Conservation (phyloP, 2,888 invertebrate genomes). For the Andrena chrysosceles region DNA sequence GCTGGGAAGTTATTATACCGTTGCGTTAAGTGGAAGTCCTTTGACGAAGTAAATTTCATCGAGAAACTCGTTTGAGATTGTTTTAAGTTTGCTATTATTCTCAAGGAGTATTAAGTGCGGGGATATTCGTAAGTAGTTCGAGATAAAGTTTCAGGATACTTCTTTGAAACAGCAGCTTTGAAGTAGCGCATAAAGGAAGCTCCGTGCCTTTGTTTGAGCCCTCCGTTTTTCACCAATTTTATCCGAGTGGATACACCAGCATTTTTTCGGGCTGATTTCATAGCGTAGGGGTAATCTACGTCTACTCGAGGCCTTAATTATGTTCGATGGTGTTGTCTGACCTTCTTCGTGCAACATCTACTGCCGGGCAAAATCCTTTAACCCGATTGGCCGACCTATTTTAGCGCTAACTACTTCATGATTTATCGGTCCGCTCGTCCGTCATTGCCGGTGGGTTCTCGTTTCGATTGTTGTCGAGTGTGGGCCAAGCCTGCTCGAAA, state of each 20-base stretch:
- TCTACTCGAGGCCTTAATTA: conserved; percentile 45
- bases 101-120: conserved; percentile 21
- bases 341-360: conserved; percentile 30
- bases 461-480: conserved; percentile 12
- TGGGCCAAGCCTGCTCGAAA: not conserved
- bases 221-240: not conserved
- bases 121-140: not conserved
- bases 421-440: conserved; percentile 36
- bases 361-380: conserved; percentile 33
- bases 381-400: conserved; percentile 51
- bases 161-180: not conserved
- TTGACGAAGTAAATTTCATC: conserved; percentile 11
- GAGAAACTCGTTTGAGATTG: conserved; percentile 28
- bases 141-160: not conserved
- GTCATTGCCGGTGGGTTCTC: conserved; percentile 16
- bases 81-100: conserved; percentile 32
- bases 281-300: conserved; percentile 23
- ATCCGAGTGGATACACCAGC: not conserved
- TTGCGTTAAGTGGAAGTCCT: not conserved
- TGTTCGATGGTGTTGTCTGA: conserved; percentile 38
- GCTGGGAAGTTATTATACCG: conserved; percentile 5
- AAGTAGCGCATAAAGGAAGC: not conserved
- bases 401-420: conserved; percentile 36
- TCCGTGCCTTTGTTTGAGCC: not conserved
- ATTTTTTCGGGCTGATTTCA: conserved; percentile 1